Evolutionary conservation across 2,888 invertebrate genomes (phyloP), one percentile per base, ranked within the genome.

Genomic region (Arctia plantaginis): DNA sequence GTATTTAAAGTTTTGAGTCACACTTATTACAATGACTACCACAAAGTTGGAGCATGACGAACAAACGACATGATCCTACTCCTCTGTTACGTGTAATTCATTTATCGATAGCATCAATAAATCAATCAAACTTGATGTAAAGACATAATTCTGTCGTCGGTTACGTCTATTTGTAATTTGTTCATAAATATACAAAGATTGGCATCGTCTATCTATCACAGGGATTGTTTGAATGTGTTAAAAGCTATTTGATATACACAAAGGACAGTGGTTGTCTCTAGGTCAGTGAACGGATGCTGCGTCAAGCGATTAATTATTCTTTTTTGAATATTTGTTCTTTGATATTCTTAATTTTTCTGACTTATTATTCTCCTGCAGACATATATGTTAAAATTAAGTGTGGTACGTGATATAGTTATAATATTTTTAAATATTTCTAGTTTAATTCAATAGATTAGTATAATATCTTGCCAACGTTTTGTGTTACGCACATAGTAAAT

Each of bases 121-220:
- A 80, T 83, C 74, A 83, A 74, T 83, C 75, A 73, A n/a, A 20
- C 30, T 23, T 35, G 69, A 76, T 71, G 62, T 67, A 64, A 15
- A 47, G 75, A 51, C 70, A 64, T 72, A 47, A 70, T 72, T 80
- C 80, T 79, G 69, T 83, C 77, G 68, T 73, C 77, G 41, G 33
- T 44, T 41, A 23, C 51, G 71, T 77, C 71, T 59, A 27, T 51
- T 66, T 41, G 64, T 55, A 65, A 47, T 65, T 71, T 71, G 44
- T 65, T 39, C 15, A 68, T 62, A 71, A 65, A 69, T 71, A 75
- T 47, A 72, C 39, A 69, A 68, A 65, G 64, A 69, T 71, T 75
- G 75, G 68, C 68, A 71, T 69, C 66, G 66, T 69, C 69, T 72
- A 69, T 75, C 72, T 20, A 59, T 69, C 51, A 30, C n/a, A 18